Base-by-base conservation (phyloP, 2,888 invertebrate species). In the Drosophila longiperda region DNA sequence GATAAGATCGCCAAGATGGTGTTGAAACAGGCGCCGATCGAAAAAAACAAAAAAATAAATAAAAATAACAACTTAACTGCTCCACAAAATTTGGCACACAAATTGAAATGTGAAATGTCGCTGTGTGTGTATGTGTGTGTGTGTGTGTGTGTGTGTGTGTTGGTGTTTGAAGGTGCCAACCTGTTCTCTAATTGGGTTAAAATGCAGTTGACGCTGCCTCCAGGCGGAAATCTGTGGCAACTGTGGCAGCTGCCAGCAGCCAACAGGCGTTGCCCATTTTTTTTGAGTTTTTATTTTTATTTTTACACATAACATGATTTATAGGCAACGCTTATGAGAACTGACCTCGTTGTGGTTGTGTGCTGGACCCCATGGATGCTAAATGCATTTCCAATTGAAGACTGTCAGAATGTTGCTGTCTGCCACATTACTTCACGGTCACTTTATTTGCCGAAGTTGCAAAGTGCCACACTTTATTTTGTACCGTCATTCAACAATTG, bases 101-200 rank as follows among this genome's bases (percentile, higher is more conserved):
- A 82, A 79, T 82, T 79, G 74, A 79, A 82, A 79, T 82, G 82
- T 78, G 73, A 78, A 78, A 78, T 81, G 72, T 76, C 62, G 71
- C 38, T 38, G 53, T 53, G 36, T 73, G 64, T 61, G 49, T 52
- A 42, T 62, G 59, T 67, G 67, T 60, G 34, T 77, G 55, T 58
- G 45, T 67, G 48, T 67, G 33, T 60, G 57, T 82, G 68, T 68
- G 34, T 77, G 55, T 58, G 45, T 67, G 48, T 67, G 33, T 60
- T 55, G 79, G 68, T 68, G 71, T 45, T 45, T 45, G 45, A 45
- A 88, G 87, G 85, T 77, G 84, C 73, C 76, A 90, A 88, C 87
- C 87, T 88, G 87, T 88, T 88, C 90, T 79, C 83, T 90, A 88
- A 88, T 90, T 88, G 91, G 91, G 87, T 90, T 90, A 90, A 90